Base-by-base conservation (phyloP, 1,140 invertebrate species). In the Idris sp. region DNA sequence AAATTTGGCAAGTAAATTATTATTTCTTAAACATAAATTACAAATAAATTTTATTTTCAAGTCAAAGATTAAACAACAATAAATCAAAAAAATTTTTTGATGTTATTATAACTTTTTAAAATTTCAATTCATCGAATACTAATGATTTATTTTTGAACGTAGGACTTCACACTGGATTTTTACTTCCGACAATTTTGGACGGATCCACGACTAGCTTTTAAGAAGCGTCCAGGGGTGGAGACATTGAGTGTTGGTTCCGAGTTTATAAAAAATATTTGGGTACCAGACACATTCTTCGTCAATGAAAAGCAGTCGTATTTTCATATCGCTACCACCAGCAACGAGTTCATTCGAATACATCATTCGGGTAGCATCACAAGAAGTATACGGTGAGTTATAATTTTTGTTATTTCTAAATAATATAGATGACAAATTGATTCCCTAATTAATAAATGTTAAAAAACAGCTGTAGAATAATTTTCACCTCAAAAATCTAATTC, bases 151-250 rank as follows among this genome's bases (percentile, higher is more conserved):
- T 67, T 43, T 68, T 38, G 6, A 25, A 62, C 40, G 10, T 88
- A 98, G 97, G 97, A 99, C 90, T 99, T 98, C 89, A 98, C 97
- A 64, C 89, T 98, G 91, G 97, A 99, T 90, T 97, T 99, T 91
- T 98, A 98, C 92, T 97, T 98, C 90, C 94, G 97, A 86, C 97
- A 98, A 91, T 96, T 96, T 89, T 98, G 97, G 97, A 96, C 94
- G 83, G 97, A 99, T 89, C 95, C 95, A 73, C 90, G 97, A 81
- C 90, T 98, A 83, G 94, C 93, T 67, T 98, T 97, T 89, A 93
- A 92, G 86, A 93, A 95, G 87, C 89, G 93, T 83, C 91, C 92
- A 31, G 94, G 94, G 59, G 94, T 97, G 64, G 94, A 97, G 85
- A 96, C 94, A 73, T 90, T 97, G 68, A 95, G 94, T 76, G 96